These are phyloP conservation scores for Unio pictorum DNA, from an alignment of 2,888 invertebrate species.

Conservation along the genomic window DNA sequence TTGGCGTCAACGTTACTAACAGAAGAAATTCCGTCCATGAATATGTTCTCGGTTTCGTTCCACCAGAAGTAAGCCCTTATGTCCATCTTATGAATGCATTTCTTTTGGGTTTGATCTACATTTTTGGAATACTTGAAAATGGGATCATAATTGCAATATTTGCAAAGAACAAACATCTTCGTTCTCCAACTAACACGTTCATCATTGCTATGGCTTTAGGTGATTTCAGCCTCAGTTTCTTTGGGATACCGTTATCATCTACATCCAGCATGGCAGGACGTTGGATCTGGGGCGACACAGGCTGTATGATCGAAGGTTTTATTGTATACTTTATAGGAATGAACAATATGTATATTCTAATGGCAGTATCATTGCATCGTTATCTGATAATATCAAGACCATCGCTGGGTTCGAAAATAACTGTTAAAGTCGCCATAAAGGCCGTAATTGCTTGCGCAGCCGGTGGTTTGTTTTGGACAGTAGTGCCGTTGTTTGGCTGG, in stretches of 20 bases:
- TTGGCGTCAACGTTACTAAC: too few species aligned
- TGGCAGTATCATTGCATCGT: slow-evolving; percentile 29
- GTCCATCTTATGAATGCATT: too few species aligned
- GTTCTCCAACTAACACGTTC: slow-evolving; percentile 44
- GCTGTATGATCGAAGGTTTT: slow-evolving; percentile 29
- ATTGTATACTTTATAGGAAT: slow-evolving; percentile 30
- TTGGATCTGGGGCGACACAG: slow-evolving; percentile 28
- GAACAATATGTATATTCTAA: slow-evolving; percentile 25
- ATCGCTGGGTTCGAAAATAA: slow-evolving; percentile 19
- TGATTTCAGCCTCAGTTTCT: slow-evolving; percentile 32
- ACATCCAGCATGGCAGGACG: slow-evolving; percentile 11
- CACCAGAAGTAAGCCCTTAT: too few species aligned
- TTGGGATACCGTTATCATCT: slow-evolving; percentile 5
- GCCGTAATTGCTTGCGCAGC: slow-evolving; percentile 21
- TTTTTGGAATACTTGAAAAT: slow-evolving; percentile 29
- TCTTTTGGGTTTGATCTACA: slow-evolving; percentile 6
- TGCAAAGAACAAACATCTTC: slow-evolving; percentile 30
- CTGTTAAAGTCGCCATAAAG: slow-evolving; percentile 15
- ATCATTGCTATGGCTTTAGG: slow-evolving; percentile 36
- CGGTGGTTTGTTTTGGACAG: slow-evolving; percentile 31
- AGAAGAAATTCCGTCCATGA: too few species aligned
- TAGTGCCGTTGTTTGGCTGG: slow-evolving; percentile 42
- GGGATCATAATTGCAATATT: slow-evolving; percentile 30
- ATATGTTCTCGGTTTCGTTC: too few species aligned
- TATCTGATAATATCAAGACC: slow-evolving; percentile 35